phyloP scores from a whole-genome alignment of 2,888 invertebrate genomes.

The Tinea trinotella region DNA sequence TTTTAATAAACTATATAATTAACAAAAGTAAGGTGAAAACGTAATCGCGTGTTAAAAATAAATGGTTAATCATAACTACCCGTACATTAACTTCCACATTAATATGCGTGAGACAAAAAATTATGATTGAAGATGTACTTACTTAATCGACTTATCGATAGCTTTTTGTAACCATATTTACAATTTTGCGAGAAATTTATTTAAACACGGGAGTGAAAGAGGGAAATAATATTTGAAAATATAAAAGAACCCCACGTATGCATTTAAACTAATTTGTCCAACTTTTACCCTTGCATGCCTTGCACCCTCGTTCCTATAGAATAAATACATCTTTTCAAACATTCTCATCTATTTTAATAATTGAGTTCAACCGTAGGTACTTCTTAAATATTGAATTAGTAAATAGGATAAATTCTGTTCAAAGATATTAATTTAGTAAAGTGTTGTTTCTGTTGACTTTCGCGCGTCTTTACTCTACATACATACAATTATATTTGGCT shows the following conservation, averaged over 20 bases:
- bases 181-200: too few relatives aligned
- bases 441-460: background rate
- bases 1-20: background rate
- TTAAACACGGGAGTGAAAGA: too few relatives aligned
- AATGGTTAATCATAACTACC: background rate
- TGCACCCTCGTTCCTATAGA: too few relatives aligned
- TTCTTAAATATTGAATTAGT: too few relatives aligned
- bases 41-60: conserved; percentile 8
- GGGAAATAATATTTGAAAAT: too few relatives aligned
- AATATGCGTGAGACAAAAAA: background rate
- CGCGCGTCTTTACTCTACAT: background rate
- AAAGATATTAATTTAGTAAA: background rate
- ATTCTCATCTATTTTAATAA: too few relatives aligned
- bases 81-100: background rate
- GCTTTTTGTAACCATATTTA: too few relatives aligned
- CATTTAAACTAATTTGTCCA: too few relatives aligned
- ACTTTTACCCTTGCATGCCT: too few relatives aligned
- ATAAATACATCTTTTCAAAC: too few relatives aligned
- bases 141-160: background rate
- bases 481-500: background rate
- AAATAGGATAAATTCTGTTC: background rate
- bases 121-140: background rate
- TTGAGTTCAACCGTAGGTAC: too few relatives aligned
- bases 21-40: conserved; percentile 5
- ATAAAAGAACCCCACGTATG: too few relatives aligned